Conservation (phyloP, 2,113 vertebrate genomes). For the Sminthopsis crassicaudata region DNA sequence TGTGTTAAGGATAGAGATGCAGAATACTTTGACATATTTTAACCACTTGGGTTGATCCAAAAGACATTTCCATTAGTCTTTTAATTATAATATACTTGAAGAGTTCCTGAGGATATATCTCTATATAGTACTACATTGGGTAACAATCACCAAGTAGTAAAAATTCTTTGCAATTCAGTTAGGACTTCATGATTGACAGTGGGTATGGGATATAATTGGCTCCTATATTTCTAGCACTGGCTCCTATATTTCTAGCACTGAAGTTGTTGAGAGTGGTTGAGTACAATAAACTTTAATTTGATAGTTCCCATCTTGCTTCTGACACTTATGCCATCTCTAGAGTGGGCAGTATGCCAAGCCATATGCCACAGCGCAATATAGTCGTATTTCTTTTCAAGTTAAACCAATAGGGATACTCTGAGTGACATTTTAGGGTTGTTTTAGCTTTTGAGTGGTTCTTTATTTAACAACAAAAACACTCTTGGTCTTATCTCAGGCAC, state of each 20-base stretch:
- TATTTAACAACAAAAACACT: constrained; percentile 61
- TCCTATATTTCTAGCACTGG: constrained; percentile 20
- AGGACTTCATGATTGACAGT: constrained; percentile 17
- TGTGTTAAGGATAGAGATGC: background rate
- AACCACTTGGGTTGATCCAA: constrained; percentile 7
- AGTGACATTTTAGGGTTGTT: constrained; percentile 45
- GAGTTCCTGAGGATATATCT: background rate
- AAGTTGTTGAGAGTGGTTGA: background rate
- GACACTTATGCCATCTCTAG: constrained; percentile 3
- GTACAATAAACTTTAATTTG: background rate
- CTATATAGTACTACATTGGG: background rate
- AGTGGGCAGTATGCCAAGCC: background rate
- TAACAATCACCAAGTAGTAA: constrained; percentile 27
- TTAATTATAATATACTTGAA: background rate
- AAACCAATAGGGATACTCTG: constrained; percentile 49
- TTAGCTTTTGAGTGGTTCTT: constrained; percentile 53
- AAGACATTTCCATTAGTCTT: constrained; percentile 7
- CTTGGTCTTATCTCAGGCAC: constrained; percentile 30
- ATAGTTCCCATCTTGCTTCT: background rate
- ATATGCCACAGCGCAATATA: constrained; percentile 40
- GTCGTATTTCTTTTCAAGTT: constrained; percentile 48
- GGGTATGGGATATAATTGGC: background rate
- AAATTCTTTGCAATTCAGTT: background rate
- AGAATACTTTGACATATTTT: background rate
- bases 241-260: constrained; percentile 19